Evolutionary conservation across 2,797 vertebrate genomes (phyloP).

Genomic region (Microcaecilia unicolor): DNA sequence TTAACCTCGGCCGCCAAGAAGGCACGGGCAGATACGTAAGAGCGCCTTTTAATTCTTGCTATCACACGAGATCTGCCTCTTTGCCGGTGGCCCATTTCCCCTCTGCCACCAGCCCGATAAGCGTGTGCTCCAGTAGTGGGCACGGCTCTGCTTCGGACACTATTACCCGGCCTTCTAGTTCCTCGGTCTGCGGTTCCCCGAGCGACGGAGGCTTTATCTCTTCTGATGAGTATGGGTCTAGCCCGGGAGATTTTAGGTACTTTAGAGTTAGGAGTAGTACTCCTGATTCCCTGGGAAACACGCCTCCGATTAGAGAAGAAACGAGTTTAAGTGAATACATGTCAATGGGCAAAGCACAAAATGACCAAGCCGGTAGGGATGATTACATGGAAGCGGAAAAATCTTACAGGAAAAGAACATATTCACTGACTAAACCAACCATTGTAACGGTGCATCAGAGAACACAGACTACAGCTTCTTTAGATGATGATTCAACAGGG

Average conservation of each 20-base stretch:
- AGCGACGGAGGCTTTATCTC: slow-evolving; percentile 79
- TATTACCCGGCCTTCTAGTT: slow-evolving; percentile 77
- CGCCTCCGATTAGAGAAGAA: slow-evolving; percentile 84
- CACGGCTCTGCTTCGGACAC: slow-evolving; percentile 82
- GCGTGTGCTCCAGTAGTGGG: slow-evolving; percentile 83
- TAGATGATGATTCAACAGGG: slow-evolving; percentile 68
- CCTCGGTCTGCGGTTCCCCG: slow-evolving; percentile 78
- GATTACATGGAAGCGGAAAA: slow-evolving; percentile 71
- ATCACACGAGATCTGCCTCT: slow-evolving; percentile 80
- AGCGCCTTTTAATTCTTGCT: slow-evolving; percentile 59
- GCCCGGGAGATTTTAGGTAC: slow-evolving; percentile 81
- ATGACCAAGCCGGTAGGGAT: slow-evolving; percentile 44
- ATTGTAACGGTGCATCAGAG: slow-evolving; percentile 71
- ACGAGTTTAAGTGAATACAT: slow-evolving; percentile 83
- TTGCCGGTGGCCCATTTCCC: slow-evolving; percentile 83
- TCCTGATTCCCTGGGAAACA: slow-evolving; percentile 82
- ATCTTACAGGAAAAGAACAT: slow-evolving; percentile 69
- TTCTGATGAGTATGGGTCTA: slow-evolving; percentile 83
- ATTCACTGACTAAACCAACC: slow-evolving; percentile 64
- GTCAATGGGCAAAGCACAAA: slow-evolving; percentile 82
- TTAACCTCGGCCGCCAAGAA: slow-evolving; percentile 70
- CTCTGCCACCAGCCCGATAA: slow-evolving; percentile 82
- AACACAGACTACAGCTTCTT: slow-evolving; percentile 68
- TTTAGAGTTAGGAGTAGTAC: slow-evolving; percentile 83
- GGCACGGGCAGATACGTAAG: slow-evolving; percentile 63